phyloP scores from a whole-genome alignment of 2,113 vertebrate species.

The Baryphthengus martii region DNA sequence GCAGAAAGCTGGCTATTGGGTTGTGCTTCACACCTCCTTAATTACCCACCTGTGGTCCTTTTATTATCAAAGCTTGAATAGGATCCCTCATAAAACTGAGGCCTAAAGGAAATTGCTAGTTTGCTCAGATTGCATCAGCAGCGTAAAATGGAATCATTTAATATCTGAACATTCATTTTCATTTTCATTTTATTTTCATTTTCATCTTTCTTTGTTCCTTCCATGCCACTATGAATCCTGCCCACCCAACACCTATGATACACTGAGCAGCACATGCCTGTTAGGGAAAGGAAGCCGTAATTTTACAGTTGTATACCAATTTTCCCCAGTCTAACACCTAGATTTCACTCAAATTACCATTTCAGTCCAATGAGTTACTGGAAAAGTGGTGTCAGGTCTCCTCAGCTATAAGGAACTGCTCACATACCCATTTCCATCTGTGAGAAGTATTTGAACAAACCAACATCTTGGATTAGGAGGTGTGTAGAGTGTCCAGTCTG shows the following conservation, averaged over 20 bases:
- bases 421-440: not conserved
- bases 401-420: not conserved
- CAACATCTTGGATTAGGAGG: not conserved
- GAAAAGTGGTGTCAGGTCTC: not conserved
- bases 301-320: not conserved
- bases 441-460: not conserved
- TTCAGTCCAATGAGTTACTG: not conserved
- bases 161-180: constrained; percentile 60
- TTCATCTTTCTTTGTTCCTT: constrained; percentile 34
- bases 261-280: not conserved
- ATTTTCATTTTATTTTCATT: constrained; percentile 33
- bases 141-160: constrained; percentile 67
- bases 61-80: constrained; percentile 72
- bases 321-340: not conserved
- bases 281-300: not conserved
- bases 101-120: constrained; percentile 77
- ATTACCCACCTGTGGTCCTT: constrained; percentile 77
- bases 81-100: constrained; percentile 69
- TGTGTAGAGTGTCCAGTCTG: not conserved
- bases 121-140: constrained; percentile 72
- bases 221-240: not conserved
- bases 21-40: constrained; percentile 76
- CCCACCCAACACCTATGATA: not conserved
- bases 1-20: constrained; percentile 66
- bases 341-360: not conserved